Evolutionary conservation across 35 echinoderm and acorn worm species (phyloP), one percentile per base, ranked within the genome.

Genomic region (Stichopus chloronotus): DNA sequence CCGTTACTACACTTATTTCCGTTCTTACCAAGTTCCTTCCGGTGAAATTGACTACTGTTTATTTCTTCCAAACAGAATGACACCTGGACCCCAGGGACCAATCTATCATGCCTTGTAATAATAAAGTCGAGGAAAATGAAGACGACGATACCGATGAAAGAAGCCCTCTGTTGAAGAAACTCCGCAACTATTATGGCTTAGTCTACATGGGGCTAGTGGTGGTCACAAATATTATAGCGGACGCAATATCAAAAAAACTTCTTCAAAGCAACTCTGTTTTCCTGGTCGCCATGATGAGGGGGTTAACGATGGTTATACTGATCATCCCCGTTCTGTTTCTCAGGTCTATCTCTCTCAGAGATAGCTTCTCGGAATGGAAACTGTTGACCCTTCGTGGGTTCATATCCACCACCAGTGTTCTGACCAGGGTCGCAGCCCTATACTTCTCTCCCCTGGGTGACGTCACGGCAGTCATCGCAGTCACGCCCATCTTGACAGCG

Each of bases 251-350:
- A 7, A 89, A 89, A 54, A 4, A 63, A 7, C 87, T 89, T n/a
- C 16, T 89, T 8, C 14, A 71, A 25, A 20, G 17, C 19, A 52
- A 63, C 23, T 89, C 87, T 52, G 60, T 89, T 7, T 89, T 89
- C 4, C 65, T 89, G 0, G 30, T 89, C 12, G 87, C 87, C 4
- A 71, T 89, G 65, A 89, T 89, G 87, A 71, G 87, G 17, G 87
- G 63, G 19, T 43, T 89, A 43, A 63, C 59, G 9, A 89, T 89
- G 87, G 14, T 72, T 43, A 1, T 65, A 1, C 6, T 89, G 10
- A 63, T 55, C 22, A 43, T 71, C 14, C 87, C 87, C 14, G 58
- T 63, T 63, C 54, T 88, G 12, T 58, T 88, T 9, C 21, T 58
- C 16, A 25, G 63, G 16, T 69, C 86, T 58, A 69, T 63, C 19